phyloP scores from a whole-genome alignment of 2,113 vertebrate species.

The Hippocampus comes region DNA sequence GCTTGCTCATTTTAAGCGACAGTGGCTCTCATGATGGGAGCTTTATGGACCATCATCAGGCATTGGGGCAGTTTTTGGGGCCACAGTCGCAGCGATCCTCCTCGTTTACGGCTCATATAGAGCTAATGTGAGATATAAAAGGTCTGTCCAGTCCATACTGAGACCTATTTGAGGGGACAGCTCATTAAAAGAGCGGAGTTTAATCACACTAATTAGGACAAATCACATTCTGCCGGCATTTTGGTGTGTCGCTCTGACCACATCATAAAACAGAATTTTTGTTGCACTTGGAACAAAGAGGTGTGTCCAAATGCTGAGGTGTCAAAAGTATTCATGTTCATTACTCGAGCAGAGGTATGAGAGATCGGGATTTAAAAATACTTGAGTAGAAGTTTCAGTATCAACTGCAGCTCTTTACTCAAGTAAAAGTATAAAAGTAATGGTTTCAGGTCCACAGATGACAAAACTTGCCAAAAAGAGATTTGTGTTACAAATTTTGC shows the following conservation, averaged over 20 bases:
- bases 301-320: neutral
- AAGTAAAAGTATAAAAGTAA: no score
- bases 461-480: no score
- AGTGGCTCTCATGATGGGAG: slow-evolving; percentile 40
- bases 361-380: no score
- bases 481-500: no score
- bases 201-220: slow-evolving; percentile 39
- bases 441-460: no score
- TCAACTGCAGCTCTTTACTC: no score
- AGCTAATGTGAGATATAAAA: slow-evolving; percentile 56
- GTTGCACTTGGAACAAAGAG: neutral
- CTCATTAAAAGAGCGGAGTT: slow-evolving; percentile 50
- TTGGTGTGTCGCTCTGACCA: slow-evolving; percentile 17
- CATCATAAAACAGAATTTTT: neutral
- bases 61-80: slow-evolving; percentile 35
- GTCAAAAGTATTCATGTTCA: no score
- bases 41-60: slow-evolving; percentile 47
- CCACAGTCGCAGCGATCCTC: slow-evolving; percentile 24
- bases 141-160: slow-evolving; percentile 46
- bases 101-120: slow-evolving; percentile 58
- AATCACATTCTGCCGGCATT: slow-evolving; percentile 29
- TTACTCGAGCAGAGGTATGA: no score
- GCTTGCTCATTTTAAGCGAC: slow-evolving; percentile 36
- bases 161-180: slow-evolving; percentile 38
- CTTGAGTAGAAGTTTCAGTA: no score